Conservation (phyloP, 2,797 vertebrate species). For the Micrastur ruficollis region DNA sequence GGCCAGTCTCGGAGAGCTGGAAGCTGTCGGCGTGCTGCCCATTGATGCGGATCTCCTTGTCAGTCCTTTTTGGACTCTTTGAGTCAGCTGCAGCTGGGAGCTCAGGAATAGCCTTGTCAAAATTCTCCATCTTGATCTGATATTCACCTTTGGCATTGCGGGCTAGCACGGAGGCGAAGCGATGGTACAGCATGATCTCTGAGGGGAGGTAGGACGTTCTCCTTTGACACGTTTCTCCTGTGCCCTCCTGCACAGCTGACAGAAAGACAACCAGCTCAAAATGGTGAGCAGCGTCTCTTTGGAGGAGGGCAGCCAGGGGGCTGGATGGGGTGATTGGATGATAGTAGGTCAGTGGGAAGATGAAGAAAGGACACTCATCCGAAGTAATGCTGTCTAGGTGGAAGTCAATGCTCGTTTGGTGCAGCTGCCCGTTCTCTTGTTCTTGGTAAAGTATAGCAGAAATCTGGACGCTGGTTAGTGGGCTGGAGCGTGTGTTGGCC, state of each 20-base stretch:
- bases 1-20: conserved; percentile 78
- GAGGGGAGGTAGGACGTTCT: conserved; percentile 93
- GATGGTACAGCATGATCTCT: conserved; percentile 88
- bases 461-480: conserved; percentile 87
- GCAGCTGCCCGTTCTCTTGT: conserved; percentile 83
- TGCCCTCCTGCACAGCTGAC: conserved; percentile 91
- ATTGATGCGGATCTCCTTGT: conserved; percentile 88
- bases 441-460: conserved; percentile 92
- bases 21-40: conserved; percentile 82
- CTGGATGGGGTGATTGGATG: conserved; percentile 86
- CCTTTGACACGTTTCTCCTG: conserved; percentile 91
- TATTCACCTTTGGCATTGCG: conserved; percentile 84
- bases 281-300: conserved; percentile 77
- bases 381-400: conserved; percentile 82
- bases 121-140: conserved; percentile 87
- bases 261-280: conserved; percentile 94
- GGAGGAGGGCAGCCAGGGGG: conserved; percentile 84
- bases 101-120: conserved; percentile 84
- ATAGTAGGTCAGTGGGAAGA: conserved; percentile 91
- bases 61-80: conserved; percentile 82
- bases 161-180: conserved; percentile 81
- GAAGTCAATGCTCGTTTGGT: conserved; percentile 91
- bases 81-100: conserved; percentile 66
- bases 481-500: conserved; percentile 86
- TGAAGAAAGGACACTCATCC: conserved; percentile 89